Evolutionary conservation across 2,797 vertebrate genomes (phyloP).

Genomic region (Alosa sapidissima): DNA sequence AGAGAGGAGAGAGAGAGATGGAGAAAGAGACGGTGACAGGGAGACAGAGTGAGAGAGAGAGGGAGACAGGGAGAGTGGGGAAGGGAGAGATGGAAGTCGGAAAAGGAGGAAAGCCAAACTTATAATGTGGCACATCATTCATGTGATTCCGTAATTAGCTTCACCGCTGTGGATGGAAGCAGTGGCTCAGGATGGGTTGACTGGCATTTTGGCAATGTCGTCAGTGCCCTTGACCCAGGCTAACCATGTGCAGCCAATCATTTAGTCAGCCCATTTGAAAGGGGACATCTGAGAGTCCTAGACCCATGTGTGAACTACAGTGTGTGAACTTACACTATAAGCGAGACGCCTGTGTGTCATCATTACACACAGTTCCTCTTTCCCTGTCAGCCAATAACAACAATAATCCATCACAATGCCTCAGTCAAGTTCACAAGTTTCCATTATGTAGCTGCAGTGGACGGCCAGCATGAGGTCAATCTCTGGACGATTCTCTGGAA

Average conservation of each 20-base stretch:
- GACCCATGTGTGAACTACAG: background rate
- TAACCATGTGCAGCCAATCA: conserved; percentile 16
- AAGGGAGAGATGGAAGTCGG: background rate
- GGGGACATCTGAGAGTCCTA: conserved; percentile 15
- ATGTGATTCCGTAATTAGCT: background rate
- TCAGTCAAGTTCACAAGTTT: background rate
- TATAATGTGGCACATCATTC: conserved; percentile 9
- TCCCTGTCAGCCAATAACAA: background rate
- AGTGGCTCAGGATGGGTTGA: background rate
- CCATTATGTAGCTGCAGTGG: background rate
- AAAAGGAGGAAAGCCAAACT: background rate
- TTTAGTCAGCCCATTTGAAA: conserved; percentile 17
- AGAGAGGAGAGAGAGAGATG: conserved; percentile 26
- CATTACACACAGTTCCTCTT: conserved; percentile 2
- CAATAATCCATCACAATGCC: conserved; percentile 14
- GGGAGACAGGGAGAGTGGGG: conserved; percentile 39
- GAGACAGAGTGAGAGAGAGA: conserved; percentile 20
- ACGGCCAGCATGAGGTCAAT: background rate
- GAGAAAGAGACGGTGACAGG: conserved; percentile 16
- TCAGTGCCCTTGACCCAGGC: background rate
- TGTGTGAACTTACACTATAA: too few species aligned
- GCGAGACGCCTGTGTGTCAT: background rate
- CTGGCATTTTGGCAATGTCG: conserved; percentile 9
- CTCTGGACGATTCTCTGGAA: too few species aligned
- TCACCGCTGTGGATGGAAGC: background rate